Conservation (phyloP, 2,888 invertebrate genomes). For the Sclerodermus sp. region DNA sequence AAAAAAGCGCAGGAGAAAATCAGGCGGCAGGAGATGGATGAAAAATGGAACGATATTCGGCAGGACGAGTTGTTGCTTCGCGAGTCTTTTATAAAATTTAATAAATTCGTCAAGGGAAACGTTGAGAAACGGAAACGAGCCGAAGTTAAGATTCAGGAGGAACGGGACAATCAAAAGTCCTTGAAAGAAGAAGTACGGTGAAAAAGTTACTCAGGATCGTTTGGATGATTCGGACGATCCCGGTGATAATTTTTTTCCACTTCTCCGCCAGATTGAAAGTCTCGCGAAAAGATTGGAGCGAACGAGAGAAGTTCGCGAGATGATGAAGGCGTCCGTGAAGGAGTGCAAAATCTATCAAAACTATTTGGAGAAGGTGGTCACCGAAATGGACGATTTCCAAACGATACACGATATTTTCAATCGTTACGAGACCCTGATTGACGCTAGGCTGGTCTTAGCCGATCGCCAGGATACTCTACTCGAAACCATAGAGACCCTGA, state of each 20-base stretch:
- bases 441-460: conserved; percentile 63
- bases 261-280: background rate
- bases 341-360: conserved; percentile 66
- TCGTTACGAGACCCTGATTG: conserved; percentile 66
- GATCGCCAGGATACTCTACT: conserved; percentile 63
- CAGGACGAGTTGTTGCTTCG: conserved; percentile 61
- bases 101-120: conserved; percentile 68
- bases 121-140: conserved; percentile 68
- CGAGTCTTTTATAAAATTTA: conserved; percentile 66
- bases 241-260: background rate
- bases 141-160: conserved; percentile 63
- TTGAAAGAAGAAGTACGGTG: conserved; percentile 56
- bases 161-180: conserved; percentile 59
- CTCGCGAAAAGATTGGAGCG: conserved; percentile 51
- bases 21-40: conserved; percentile 59
- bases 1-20: conserved; percentile 58
- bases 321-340: conserved; percentile 64
- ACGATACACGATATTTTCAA: conserved; percentile 66
- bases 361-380: conserved; percentile 64
- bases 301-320: conserved; percentile 60
- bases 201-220: background rate
- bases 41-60: conserved; percentile 63
- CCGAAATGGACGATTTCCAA: conserved; percentile 62
- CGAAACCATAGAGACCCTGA: conserved; percentile 63
- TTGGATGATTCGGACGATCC: conserved; percentile 48